A percentile compares a stretch with the other conserved stretches of the same genome.
These are phyloP conservation scores for Oophaga sylvatica DNA, from an alignment of 2,797 vertebrate genomes.

Conservation along the genomic window DNA sequence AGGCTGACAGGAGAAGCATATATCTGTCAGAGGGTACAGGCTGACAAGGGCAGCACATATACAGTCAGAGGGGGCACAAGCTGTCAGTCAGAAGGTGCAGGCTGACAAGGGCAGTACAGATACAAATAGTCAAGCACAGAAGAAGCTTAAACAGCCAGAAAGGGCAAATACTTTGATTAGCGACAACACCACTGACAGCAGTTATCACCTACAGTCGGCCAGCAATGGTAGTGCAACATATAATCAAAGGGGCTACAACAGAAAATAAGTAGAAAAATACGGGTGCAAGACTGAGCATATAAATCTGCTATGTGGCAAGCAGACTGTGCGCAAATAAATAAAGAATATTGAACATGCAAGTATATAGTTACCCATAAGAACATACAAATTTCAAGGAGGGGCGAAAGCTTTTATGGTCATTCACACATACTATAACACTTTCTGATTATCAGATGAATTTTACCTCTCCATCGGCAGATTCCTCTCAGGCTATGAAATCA, in stretches of 20 bases:
- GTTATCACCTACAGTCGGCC: background rate
- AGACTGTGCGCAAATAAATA: background rate
- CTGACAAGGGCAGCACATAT: background rate
- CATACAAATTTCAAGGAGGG: background rate
- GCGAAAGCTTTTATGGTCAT: no score
- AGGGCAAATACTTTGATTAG: background rate
- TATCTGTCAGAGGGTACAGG: no score
- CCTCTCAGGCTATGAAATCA: background rate
- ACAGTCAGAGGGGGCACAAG: no score
- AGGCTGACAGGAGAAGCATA: no score
- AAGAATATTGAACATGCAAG: background rate
- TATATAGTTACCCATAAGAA: background rate
- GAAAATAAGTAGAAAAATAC: background rate
- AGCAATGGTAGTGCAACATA: background rate
- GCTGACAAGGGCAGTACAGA: background rate
- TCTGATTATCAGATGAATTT: constrained; percentile 7
- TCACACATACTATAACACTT: background rate
- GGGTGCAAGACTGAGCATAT: background rate
- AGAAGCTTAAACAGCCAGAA: background rate
- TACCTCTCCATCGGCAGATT: background rate
- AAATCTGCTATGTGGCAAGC: background rate
- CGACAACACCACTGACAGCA: background rate
- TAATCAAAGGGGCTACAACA: background rate
- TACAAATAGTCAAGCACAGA: background rate
- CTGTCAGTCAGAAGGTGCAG: background rate